Percentiles rank a stretch among this genome's conserved stretches.
Conservation (phyloP, 2,797 vertebrate species). For the Centroberyx gerrardi region DNA sequence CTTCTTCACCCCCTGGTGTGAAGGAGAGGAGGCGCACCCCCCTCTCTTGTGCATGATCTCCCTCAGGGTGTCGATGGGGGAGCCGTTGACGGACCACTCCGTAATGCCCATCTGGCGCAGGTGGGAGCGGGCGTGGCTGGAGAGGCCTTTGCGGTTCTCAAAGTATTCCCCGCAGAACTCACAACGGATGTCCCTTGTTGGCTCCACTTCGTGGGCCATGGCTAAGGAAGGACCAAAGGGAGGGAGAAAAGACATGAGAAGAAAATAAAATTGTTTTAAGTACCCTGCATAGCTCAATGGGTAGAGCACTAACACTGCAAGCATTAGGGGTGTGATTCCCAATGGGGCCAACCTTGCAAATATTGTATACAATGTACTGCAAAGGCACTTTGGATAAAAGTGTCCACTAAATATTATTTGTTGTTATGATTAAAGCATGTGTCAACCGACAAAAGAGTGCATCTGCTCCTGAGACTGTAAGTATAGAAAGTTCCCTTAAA, state of each 20-base stretch:
- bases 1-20: constrained; percentile 88
- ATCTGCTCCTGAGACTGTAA: not conserved
- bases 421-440: no score
- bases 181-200: constrained; percentile 91
- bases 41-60: constrained; percentile 92
- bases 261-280: not conserved
- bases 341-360: no score
- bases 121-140: constrained; percentile 89
- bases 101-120: constrained; percentile 89
- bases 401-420: no score
- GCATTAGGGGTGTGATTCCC: no score
- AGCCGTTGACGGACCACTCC: constrained; percentile 90
- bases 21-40: constrained; percentile 76
- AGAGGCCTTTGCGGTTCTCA: constrained; percentile 90
- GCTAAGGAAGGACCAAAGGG: constrained; percentile 72
- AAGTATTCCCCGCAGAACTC: constrained; percentile 90
- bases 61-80: constrained; percentile 93
- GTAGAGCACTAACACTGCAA: no score
- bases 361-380: no score
- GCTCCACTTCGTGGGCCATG: constrained; percentile 88
- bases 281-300: no score
- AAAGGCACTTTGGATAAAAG: no score
- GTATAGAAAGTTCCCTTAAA: not conserved
- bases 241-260: not conserved
- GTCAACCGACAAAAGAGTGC: not conserved